These are phyloP conservation scores for Corapipo altera DNA, from an alignment of 2,113 vertebrate genomes.

Conservation along the genomic window DNA sequence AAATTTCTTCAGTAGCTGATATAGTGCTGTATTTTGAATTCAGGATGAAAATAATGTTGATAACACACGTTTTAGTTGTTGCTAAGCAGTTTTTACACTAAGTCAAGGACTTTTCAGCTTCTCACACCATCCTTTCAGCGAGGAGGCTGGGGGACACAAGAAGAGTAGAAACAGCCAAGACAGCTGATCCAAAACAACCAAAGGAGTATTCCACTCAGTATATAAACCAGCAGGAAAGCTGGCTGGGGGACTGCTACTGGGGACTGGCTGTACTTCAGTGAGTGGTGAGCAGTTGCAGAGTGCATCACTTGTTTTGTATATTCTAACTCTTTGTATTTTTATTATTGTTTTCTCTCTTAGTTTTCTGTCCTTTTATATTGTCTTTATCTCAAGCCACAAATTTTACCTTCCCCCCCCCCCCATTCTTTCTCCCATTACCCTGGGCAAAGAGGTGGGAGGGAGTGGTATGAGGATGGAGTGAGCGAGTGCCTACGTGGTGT, in stretches of 20 bases:
- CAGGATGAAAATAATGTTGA: background rate
- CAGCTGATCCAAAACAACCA: background rate
- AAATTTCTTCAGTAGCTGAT: background rate
- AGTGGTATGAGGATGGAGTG: background rate
- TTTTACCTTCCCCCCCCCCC: background rate
- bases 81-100: background rate
- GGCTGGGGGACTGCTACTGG: background rate
- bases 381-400: background rate
- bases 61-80: background rate
- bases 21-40: rapidly evolving
- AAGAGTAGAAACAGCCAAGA: background rate
- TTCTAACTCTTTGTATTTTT: background rate
- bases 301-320: background rate
- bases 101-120: background rate
- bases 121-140: background rate
- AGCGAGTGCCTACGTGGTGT: rapidly evolving
- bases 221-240: background rate
- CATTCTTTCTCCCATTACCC: background rate
- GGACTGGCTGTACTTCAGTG: background rate
- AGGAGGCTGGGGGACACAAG: background rate
- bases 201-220: background rate
- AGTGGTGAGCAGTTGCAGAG: background rate
- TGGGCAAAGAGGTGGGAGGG: background rate
- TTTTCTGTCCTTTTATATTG: background rate
- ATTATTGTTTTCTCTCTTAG: background rate